Conservation (phyloP, 1,140 invertebrate genomes). For the Plectrocnemia conspersa region DNA sequence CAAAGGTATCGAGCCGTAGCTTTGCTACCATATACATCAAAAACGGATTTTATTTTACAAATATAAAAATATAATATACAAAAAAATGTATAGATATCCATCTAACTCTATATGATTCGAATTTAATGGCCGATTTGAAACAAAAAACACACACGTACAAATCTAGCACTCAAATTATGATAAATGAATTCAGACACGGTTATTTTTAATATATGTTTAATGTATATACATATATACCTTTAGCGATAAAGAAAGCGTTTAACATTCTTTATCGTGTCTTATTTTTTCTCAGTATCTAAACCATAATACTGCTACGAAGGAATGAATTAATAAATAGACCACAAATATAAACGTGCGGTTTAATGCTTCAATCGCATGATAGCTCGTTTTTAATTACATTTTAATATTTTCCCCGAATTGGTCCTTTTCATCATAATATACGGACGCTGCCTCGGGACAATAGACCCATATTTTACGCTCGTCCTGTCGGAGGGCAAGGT, state of each 20-base stretch:
- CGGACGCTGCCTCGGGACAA: slow-evolving; percentile 20
- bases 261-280: slow-evolving; percentile 16
- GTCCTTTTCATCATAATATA: slow-evolving; percentile 24
- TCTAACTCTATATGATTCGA: no score
- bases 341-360: slow-evolving; percentile 11
- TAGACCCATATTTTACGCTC: slow-evolving; percentile 15
- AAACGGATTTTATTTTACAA: no score
- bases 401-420: slow-evolving; percentile 32
- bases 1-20: no score
- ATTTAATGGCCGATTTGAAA: no score
- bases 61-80: no score
- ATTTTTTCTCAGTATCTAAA: not conserved
- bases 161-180: no score
- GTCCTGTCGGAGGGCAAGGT: not conserved
- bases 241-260: slow-evolving; percentile 17
- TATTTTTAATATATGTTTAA: no score
- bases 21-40: no score
- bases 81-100: no score
- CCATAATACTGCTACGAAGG: slow-evolving; percentile 1
- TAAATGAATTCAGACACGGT: no score
- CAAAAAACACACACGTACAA: no score
- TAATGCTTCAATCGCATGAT: slow-evolving; percentile 32
- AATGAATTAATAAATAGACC: slow-evolving; percentile 22
- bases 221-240: no score
- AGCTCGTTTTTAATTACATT: slow-evolving; percentile 29